Evolutionary conservation across 2,113 vertebrate genomes (phyloP).

Genomic region (Phodopus roborovskii): DNA sequence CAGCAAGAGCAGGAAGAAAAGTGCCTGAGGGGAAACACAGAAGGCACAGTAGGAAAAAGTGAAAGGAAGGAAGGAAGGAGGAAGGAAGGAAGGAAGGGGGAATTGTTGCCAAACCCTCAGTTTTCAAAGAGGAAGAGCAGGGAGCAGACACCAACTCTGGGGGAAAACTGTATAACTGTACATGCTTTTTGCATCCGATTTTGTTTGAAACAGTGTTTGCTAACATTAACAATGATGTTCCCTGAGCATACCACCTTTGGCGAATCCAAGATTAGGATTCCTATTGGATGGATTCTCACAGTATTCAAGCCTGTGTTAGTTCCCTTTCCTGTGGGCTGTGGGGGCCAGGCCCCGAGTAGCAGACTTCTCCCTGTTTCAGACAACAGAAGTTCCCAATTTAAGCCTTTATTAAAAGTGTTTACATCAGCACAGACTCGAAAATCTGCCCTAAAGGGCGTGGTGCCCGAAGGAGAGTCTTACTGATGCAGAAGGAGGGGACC

Average conservation of each 20-base stretch:
- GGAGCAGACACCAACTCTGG: background rate
- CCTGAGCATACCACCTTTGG: background rate
- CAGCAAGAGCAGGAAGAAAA: background rate
- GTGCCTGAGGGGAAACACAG: background rate
- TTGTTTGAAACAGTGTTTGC: background rate
- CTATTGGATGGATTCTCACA: background rate
- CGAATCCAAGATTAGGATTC: background rate
- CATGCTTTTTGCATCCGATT: background rate
- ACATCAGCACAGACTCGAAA: constrained; percentile 9
- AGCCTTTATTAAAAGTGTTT: constrained; percentile 25
- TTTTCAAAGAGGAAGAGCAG: background rate
- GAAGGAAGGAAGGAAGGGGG: background rate
- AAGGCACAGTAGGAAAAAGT: background rate
- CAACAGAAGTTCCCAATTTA: background rate
- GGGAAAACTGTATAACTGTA: background rate
- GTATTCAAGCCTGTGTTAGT: background rate
- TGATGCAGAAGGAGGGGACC: background rate
- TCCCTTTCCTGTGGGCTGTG: background rate
- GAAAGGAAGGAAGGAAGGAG: background rate
- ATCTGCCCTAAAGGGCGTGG: background rate
- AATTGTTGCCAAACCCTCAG: constrained; percentile 32
- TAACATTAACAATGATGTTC: background rate
- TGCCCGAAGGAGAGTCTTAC: background rate
- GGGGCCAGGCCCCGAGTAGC: background rate
- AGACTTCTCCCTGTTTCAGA: background rate